phyloP scores from a whole-genome alignment of 2,113 vertebrate genomes.

The Campylomormyrus tamandua region DNA sequence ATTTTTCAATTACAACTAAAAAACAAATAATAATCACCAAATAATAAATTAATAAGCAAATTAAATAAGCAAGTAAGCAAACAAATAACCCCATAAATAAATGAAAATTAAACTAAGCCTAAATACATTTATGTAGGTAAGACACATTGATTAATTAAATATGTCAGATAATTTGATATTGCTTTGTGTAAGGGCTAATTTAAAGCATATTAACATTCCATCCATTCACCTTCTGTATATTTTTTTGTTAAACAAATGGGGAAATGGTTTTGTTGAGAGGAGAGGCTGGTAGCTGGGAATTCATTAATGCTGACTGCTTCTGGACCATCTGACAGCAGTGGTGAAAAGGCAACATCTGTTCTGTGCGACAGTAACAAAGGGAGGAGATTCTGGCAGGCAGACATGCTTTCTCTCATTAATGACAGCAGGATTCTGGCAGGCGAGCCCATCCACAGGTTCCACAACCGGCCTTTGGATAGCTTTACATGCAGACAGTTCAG shows the following conservation, averaged over 20 bases:
- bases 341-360: slow-evolving; percentile 19
- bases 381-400: neutral
- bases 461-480: neutral
- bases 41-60: neutral
- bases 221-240: neutral
- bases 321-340: neutral
- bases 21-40: neutral
- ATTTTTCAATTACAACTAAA: neutral
- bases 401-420: slow-evolving; percentile 11
- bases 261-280: neutral
- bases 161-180: no score
- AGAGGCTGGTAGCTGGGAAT: neutral
- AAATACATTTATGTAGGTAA: neutral
- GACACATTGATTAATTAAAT: neutral
- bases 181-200: neutral
- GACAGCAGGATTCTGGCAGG: neutral
- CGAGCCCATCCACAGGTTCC: neutral
- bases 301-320: neutral
- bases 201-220: neutral
- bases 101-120: neutral
- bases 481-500: neutral
- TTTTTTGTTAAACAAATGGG: neutral
- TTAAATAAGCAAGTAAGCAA: neutral
- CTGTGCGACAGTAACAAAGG: slow-evolving; percentile 2
- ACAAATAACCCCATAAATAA: neutral